Evolutionary conservation across 2,888 invertebrate species (phyloP), one percentile per base, ranked within the genome.

Genomic region (Ennomos quercinarius): DNA sequence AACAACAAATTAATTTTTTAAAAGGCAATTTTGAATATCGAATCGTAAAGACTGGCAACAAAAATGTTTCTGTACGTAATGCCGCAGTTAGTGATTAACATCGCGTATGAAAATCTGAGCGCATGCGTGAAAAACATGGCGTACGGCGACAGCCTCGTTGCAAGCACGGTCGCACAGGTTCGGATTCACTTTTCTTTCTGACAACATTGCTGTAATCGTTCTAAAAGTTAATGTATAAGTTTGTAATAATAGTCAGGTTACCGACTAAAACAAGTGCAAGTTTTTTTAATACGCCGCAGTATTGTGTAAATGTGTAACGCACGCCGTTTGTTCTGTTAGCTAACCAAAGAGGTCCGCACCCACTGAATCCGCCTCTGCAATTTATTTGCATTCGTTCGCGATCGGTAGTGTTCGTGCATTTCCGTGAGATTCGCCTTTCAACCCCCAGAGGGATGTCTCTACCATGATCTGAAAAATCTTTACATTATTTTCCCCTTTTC

Each of bases 101-200:
- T 74, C 70, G 71, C 70, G 72, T 70, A 78, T 38, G 60, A 77
- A 79, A 81, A 76, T 77, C 69, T 68, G 54, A 56, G 83, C 91
- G 91, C 91, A 91, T 89, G 91, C 91, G 91, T 78, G 81, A 70
- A 83, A 85, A 89, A 87, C 72, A 90, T 91, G 89, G 89, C 89
- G 78, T 73, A 66, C 65, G 70, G 66, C 76, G 77, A 79, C 81
- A 81, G 81, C 81, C 83, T 85, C 80, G 80, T 80, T 86, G 86
- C 86, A 84, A 89, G 88, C 86, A 81, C 78, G 50, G 41, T 54
- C 57, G 56, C 42, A 62, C 86, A 86, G 89, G 76, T 71, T 61
- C 76, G 83, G 53, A 87, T 67, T 83, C 10, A 62, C 57, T 56
- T 50, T 38, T 27, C 10, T 12, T 10, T 27, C 9, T 35, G 10